phyloP scores from a whole-genome alignment of 1,140 invertebrate species.

The Heliconius nattereri region DNA sequence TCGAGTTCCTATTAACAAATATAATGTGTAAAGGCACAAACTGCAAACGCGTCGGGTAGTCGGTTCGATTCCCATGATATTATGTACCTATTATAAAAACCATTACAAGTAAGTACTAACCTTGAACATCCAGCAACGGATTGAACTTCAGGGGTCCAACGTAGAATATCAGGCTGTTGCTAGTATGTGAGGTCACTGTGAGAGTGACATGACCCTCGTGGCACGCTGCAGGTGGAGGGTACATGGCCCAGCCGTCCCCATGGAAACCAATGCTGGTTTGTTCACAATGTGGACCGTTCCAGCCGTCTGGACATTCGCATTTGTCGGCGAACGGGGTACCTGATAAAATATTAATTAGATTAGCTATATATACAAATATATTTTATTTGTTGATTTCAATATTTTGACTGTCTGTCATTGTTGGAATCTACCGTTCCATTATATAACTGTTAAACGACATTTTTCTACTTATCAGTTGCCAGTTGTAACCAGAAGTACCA shows the following conservation, averaged over 20 bases:
- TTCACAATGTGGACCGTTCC: conserved; percentile 94
- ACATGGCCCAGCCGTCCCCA: conserved; percentile 94
- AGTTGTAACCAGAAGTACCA: too few species aligned
- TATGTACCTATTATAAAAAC: too few species aligned
- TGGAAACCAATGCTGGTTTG: conserved; percentile 92
- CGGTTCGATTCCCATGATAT: too few species aligned
- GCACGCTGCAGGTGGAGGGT: conserved; percentile 89
- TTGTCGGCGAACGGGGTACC: conserved; percentile 83
- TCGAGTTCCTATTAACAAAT: not conserved
- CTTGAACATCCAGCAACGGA: conserved; percentile 83
- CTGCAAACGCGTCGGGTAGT: too few species aligned
- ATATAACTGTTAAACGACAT: too few species aligned
- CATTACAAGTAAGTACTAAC: conserved; percentile 55
- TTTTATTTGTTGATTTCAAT: not conserved
- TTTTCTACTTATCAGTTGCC: too few species aligned
- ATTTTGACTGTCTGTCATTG: too few species aligned
- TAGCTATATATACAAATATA: not conserved
- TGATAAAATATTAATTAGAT: conserved; percentile 33
- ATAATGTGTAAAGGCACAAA: not conserved
- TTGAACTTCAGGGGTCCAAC: conserved; percentile 90
- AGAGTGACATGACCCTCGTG: conserved; percentile 89
- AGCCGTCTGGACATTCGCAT: conserved; percentile 86
- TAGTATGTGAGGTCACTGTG: conserved; percentile 87
- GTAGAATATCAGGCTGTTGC: conserved; percentile 94
- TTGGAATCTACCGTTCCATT: too few species aligned